Base-by-base conservation (phyloP, 1,140 invertebrate genomes). In the Aricia agestis region DNA sequence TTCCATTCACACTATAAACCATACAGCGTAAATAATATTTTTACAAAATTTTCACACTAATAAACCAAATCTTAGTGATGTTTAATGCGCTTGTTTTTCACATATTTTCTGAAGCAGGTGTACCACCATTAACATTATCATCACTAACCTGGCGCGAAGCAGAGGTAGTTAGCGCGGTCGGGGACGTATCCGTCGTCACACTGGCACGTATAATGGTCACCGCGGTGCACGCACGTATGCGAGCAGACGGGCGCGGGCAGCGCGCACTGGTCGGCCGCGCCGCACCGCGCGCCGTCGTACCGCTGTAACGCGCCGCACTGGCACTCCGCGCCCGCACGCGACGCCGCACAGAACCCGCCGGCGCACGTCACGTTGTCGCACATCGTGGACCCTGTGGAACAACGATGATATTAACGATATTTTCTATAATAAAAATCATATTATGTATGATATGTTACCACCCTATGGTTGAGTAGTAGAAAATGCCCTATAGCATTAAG, bases 151-250 rank as follows among this genome's bases (percentile, higher is more conserved):
- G 5, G 6, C 1, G 57, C 57, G 11, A 17, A 58, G 11, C 71
- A 98, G 0, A 94, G 95, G 65, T 92, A 93, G 19, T 93, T 93
- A 81, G 98, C 95, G 0, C 80, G 61, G 71, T 94, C 92, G 25
- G 95, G 85, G 17, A 92, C 92, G 81, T 97, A 99, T 0, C 95
- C 95, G 0, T 93, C 83, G 25, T 96, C 94, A 86, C 98, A 99
- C 57, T 92, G 92, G 82, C 98, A 99, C 6, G 87, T 92, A 82
- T 95, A 98, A 0, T 94, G 94, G 0, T 97, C 97, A 0, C 91
- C 90, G 0, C 87, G 93, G 82, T 99, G 98, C 18, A 93, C 85
- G 80, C 98, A 99, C 66, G 87, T 84, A 83, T 99, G 98, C 70
- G 96, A 96, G 78, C 98, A 99, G 0, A 72, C 72, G 0, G 84